Conservation (phyloP, 2,113 vertebrate genomes). For the Cryptomyrus ogoouensis region DNA sequence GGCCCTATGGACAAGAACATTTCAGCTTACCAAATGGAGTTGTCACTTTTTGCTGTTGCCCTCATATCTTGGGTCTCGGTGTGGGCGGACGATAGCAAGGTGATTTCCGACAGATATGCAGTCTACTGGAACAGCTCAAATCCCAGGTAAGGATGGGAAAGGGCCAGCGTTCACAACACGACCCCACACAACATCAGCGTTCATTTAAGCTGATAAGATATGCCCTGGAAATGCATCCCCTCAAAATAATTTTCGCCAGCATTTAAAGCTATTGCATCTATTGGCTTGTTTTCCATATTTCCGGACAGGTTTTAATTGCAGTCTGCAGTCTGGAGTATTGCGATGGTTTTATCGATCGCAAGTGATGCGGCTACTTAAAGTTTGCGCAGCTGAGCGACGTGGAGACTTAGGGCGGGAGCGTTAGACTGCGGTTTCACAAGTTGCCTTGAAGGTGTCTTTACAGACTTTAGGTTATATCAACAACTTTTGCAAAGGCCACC, state of each 20-base stretch:
- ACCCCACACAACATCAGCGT: not conserved
- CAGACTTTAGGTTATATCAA: not conserved
- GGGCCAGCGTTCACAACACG: not conserved
- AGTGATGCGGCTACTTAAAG: not conserved
- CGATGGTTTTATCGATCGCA: not conserved
- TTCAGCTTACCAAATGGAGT: slow-evolving; percentile 61
- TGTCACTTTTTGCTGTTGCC: slow-evolving; percentile 64
- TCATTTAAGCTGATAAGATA: not conserved
- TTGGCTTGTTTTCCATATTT: not conserved
- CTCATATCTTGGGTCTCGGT: slow-evolving; percentile 66
- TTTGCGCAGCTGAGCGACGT: not conserved
- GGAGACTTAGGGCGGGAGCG: not conserved
- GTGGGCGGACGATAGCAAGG: slow-evolving; percentile 73
- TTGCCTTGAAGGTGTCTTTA: not conserved
- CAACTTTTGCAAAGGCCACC: not conserved
- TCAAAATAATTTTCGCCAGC: not conserved
- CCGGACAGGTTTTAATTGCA: not conserved
- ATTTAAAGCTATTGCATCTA: not conserved
- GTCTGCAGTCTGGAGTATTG: not conserved
- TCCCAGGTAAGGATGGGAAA: slow-evolving; percentile 68
- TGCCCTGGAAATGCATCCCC: not conserved
- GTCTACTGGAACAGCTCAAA: slow-evolving; percentile 92
- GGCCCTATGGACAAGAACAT: slow-evolving; percentile 41
- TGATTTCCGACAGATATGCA: slow-evolving; percentile 77
- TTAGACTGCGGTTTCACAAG: not conserved